Conservation (phyloP, 2,113 vertebrate genomes). For the Asarcornis scutulata region DNA sequence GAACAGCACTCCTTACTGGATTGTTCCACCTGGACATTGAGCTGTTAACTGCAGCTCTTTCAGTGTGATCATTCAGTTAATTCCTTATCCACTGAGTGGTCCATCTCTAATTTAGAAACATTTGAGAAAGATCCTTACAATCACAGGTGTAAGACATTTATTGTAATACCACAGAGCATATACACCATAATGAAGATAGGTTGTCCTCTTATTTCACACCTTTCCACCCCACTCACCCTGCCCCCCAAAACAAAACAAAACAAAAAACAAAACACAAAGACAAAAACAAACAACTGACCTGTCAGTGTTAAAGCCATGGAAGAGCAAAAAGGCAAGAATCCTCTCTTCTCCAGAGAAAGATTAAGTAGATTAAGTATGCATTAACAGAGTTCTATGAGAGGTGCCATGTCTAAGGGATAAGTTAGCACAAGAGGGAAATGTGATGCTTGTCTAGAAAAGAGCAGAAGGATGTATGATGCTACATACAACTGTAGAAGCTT, state of each 20-base stretch:
- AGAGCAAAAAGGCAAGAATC: neutral
- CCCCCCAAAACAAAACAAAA: neutral
- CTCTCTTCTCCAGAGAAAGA: neutral
- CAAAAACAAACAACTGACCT: neutral
- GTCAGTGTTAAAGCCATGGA: neutral
- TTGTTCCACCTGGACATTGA: too few relatives aligned
- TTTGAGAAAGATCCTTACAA: neutral
- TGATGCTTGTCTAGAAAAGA: neutral
- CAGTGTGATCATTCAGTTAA: too few relatives aligned
- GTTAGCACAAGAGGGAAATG: neutral
- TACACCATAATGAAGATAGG: neutral
- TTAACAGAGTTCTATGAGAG: neutral
- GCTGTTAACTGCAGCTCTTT: too few relatives aligned
- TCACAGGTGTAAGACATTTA: neutral
- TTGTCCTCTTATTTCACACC: neutral
- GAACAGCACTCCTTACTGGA: too few relatives aligned
- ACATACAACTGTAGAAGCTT: neutral
- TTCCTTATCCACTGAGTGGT: too few relatives aligned
- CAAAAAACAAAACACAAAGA: too few relatives aligned
- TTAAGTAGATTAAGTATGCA: neutral
- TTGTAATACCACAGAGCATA: neutral
- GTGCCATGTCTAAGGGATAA: neutral
- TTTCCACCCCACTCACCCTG: too few relatives aligned
- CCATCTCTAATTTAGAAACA: too few relatives aligned
- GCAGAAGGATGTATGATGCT: neutral